Base-by-base conservation (phyloP, 1,140 invertebrate genomes). In the Macrobrachium rosenbergii region DNA sequence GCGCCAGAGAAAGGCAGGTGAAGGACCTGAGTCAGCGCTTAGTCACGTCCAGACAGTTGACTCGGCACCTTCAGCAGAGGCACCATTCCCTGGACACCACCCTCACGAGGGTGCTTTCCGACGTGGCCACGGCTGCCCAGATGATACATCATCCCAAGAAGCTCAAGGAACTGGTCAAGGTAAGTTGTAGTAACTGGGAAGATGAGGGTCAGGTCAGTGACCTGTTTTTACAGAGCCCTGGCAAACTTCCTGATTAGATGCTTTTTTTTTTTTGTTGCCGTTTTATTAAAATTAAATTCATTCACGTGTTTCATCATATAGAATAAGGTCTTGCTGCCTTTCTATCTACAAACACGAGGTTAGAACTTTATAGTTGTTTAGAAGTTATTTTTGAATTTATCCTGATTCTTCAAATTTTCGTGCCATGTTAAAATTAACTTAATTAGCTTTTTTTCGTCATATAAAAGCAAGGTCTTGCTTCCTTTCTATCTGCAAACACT, bases 111-210 rank as follows among this genome's bases (percentile, higher is more conserved):
- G 83, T 87, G n/a, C 76, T 89, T 21, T 83, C 84, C 52, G 88
- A 87, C 58, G 83, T 89, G 17, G 83, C 88, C 62, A 19, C 75
- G 17, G 80, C 88, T 45, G 58, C 85, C 12, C 75, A 82, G 17
- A 73, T 89, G 52, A 69, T 89, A 37, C 84, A 89, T 60, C 82
- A 78, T 17, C 88, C 88, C 72, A 80, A 82, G 69, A 86, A 89
- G 58, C 84, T 89, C 14, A 86, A 87, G 60, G 88, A 87, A 19
- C 75, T 78, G 19, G 59, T 89, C 16, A 89, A 87, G 75, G 88
- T 87, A 75, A 7, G 72, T 6, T 0, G 21, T 16, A 37, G 2
- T 5, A 37, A 3, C 2, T 37, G 3, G 69, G 69, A 2, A 5
- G 7, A 37, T 16, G 21, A 28, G 69, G 19, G 14, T 73, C 28